phyloP scores from a whole-genome alignment of 30 jellyfish, hydroid and myxozoan genomes.

The Cassiopea andromeda region DNA sequence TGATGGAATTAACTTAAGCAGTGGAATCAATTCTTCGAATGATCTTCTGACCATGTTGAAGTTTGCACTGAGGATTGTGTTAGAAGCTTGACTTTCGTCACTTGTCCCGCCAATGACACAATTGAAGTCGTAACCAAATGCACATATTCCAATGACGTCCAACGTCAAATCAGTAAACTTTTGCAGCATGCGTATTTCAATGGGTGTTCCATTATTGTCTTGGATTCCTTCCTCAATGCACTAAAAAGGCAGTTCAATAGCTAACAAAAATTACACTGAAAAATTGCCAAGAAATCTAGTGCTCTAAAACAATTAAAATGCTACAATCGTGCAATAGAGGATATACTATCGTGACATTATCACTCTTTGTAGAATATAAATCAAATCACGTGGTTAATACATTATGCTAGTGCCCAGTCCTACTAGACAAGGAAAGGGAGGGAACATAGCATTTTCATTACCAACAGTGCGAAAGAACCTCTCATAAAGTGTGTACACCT shows the following conservation, averaged over 20 bases:
- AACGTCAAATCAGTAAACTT: conserved; percentile 34
- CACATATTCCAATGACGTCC: conserved; percentile 45
- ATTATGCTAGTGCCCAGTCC: too few species aligned
- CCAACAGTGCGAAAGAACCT: too few species aligned
- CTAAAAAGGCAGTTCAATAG: conserved; percentile 14
- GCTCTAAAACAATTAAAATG: too few species aligned
- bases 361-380: too few species aligned
- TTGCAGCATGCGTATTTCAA: conserved; percentile 25
- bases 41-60: conserved; percentile 7
- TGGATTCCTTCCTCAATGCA: not conserved
- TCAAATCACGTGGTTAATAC: too few species aligned
- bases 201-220: not conserved
- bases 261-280: too few species aligned
- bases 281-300: too few species aligned
- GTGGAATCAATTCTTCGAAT: conserved; percentile 1
- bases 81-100: conserved; percentile 23
- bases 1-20: conserved; percentile 16
- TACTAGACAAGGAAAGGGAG: too few species aligned
- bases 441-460: too few species aligned
- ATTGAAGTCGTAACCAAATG: conserved; percentile 39
- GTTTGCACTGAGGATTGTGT: conserved; percentile 4
- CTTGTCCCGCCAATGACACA: conserved; percentile 7
- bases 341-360: too few species aligned
- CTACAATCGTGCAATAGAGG: too few species aligned
- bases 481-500: too few species aligned